Evolutionary conservation across 37 sponge, comb jelly and placozoan species (phyloP).

Genomic region (Cladorhizidae sp.): DNA sequence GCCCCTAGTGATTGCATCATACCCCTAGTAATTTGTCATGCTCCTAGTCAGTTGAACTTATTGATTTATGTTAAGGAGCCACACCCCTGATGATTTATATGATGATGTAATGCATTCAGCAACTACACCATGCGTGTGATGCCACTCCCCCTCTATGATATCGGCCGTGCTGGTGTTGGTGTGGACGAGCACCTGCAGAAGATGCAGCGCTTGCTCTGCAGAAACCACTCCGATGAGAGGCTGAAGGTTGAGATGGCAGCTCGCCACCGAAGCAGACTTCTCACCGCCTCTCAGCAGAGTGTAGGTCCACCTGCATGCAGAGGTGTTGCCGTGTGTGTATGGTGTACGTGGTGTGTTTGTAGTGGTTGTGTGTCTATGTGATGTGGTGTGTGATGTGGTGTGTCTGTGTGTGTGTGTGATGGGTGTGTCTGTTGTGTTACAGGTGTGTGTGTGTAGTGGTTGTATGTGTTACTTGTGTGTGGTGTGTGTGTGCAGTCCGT

Average conservation of each 20-base stretch:
- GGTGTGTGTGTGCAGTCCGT: conserved; percentile 29
- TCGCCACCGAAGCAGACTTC: conserved; percentile 40
- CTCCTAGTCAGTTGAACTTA: not conserved
- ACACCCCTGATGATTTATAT: not conserved
- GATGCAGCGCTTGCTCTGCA: conserved; percentile 59
- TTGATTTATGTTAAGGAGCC: not conserved
- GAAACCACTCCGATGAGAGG: conserved; percentile 82
- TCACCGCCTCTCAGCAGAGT: conserved; percentile 65
- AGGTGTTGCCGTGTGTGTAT: conserved; percentile 51
- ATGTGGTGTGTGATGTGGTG: not conserved
- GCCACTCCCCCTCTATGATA: conserved; percentile 69
- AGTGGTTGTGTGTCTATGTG: not conserved
- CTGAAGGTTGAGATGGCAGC: conserved; percentile 63
- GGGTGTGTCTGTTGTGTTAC: too few relatives aligned
- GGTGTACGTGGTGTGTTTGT: not conserved
- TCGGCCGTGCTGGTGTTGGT: conserved; percentile 16
- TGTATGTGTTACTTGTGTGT: not conserved
- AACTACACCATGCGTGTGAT: conserved; percentile 78
- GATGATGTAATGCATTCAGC: conserved; percentile 23
- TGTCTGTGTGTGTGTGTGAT: not conserved
- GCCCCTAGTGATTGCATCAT: too few relatives aligned
- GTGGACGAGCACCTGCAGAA: conserved; percentile 31
- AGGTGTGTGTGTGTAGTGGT: not conserved
- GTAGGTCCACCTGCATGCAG: conserved; percentile 43
- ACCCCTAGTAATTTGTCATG: too few relatives aligned